Evolutionary conservation across 2,888 invertebrate genomes (phyloP), one percentile per base, ranked within the genome.

Genomic region (Adineta ricciae): DNA sequence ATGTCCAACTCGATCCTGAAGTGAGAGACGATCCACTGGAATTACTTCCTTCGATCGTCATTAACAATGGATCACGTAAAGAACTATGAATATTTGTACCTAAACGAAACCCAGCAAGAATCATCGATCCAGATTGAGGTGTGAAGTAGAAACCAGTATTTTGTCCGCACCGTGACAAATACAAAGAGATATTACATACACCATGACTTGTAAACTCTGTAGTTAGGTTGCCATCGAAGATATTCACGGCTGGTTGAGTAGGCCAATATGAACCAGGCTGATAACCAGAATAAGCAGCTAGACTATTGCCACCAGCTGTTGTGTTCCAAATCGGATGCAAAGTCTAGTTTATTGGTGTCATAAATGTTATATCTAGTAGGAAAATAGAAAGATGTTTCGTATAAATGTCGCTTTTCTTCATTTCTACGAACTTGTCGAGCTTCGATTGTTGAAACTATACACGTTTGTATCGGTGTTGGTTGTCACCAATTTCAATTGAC

Each of bases 91-190:
- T 27, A 56, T 56, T 27, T n/a, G 27, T 27, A 14, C 1, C 14
- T 3, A 27, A 8, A 56, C 8, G 11, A 4, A 56, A 56, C 27
- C 14, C 27, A 0, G n/a, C 14, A 3, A 56, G 27, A 27, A 0
- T 14, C 1, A 27, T 27, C 1, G 5, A 27, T 2, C 1, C n/a
- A 27, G 0, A 14, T 2, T 24, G 7, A 0, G 27, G 0, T 56
- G 56, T 27, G 14, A 27, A 7, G 27, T 56, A 56, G 0, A 14
- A 56, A 56, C 56, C 56, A 56, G 27, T 27, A 27, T 56, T 56
- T 27, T 27, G 2, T 1, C 56, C n/a, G 1, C 27, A 56, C 4
- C 14, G 1, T 14, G 27, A 8, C 1, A 14, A 1, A 27, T 1
- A 1, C 2, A 2, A 2, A n/a, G 9, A 27, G 9, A 2, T 11